Evolutionary conservation across 2,888 invertebrate genomes (phyloP).

Genomic region (Conchocele bisecta): DNA sequence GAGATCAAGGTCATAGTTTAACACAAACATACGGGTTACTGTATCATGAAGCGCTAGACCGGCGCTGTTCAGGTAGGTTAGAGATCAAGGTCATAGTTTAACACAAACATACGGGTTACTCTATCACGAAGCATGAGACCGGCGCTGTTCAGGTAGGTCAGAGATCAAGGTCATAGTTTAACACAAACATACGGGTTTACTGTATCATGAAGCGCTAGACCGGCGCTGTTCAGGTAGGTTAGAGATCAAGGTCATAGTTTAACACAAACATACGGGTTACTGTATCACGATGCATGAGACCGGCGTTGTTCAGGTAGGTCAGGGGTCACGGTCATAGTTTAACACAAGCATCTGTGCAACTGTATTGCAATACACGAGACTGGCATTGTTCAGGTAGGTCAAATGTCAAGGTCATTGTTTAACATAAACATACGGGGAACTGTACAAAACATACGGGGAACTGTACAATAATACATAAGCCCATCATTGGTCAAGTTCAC

Average conservation of each 20-base stretch:
- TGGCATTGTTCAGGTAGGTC: constrained; percentile 86
- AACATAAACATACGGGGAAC: constrained; percentile 95
- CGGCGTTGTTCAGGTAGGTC: no score
- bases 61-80: no score
- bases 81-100: no score
- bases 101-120: constrained; percentile 96
- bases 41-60: no score
- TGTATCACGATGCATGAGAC: constrained; percentile 97
- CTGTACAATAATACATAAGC: constrained; percentile 97
- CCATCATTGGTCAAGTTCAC: no score
- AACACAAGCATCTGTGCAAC: constrained; percentile 94
- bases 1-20: no score
- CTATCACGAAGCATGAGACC: constrained; percentile 94
- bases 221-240: constrained; percentile 86
- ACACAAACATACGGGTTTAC: constrained; percentile 95
- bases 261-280: constrained; percentile 95
- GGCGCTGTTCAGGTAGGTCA: constrained; percentile 86
- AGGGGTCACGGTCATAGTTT: no score
- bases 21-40: no score
- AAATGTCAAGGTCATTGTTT: background rate
- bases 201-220: constrained; percentile 96
- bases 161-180: background rate
- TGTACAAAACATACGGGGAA: no score
- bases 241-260: background rate
- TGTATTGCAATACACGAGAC: constrained; percentile 96